Evolutionary conservation across 2,888 invertebrate species (phyloP).

Genomic region (Erebia palarica): DNA sequence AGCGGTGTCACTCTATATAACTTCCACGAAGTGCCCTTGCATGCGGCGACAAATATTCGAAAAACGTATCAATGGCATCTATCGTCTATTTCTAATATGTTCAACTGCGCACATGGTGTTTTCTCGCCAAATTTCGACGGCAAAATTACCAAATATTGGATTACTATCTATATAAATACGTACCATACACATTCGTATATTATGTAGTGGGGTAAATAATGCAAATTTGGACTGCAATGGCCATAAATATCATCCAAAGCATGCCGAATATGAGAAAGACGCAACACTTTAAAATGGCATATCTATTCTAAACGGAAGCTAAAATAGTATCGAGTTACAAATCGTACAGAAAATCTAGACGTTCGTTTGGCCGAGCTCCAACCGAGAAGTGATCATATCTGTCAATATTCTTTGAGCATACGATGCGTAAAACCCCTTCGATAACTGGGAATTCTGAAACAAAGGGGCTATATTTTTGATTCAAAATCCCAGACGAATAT

Average conservation of each 20-base stretch:
- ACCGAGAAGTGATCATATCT: slow-evolving; percentile 80
- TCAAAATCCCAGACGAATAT: slow-evolving; percentile 37
- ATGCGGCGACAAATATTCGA: slow-evolving; percentile 36
- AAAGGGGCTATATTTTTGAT: slow-evolving; percentile 47
- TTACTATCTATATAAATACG: slow-evolving; percentile 20
- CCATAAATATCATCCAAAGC: slow-evolving; percentile 70
- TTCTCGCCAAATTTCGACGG: slow-evolving; percentile 28
- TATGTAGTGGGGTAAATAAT: slow-evolving; percentile 36
- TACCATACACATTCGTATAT: slow-evolving; percentile 22
- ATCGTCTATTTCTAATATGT: slow-evolving; percentile 51
- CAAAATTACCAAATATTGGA: slow-evolving; percentile 26
- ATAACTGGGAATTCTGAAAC: slow-evolving; percentile 47
- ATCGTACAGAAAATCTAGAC: slow-evolving; percentile 77
- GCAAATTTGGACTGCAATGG: slow-evolving; percentile 60
- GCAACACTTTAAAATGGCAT: slow-evolving; percentile 72
- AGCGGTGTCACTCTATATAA: slow-evolving; percentile 41
- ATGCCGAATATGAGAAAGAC: slow-evolving; percentile 67
- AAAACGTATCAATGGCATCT: slow-evolving; percentile 39
- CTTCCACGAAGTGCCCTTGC: slow-evolving; percentile 21
- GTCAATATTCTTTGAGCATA: slow-evolving; percentile 78
- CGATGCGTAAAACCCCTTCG: slow-evolving; percentile 65
- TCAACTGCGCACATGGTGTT: slow-evolving; percentile 44
- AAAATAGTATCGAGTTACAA: slow-evolving; percentile 74
- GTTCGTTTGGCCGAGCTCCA: slow-evolving; percentile 75
- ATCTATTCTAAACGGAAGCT: slow-evolving; percentile 78